Evolutionary conservation across 2,888 invertebrate species (phyloP).

Genomic region (Chrysomela aeneicollis): DNA sequence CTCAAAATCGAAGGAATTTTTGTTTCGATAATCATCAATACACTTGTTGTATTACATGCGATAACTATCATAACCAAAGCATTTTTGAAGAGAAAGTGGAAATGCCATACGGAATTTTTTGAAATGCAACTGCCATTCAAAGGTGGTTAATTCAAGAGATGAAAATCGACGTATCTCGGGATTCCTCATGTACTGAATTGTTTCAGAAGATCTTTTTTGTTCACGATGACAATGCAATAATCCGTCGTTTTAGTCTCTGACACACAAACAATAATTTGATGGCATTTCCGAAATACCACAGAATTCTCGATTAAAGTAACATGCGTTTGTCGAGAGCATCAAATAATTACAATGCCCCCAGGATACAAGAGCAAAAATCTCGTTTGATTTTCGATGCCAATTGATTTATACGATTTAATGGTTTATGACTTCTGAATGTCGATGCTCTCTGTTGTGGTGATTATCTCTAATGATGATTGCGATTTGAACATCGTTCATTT

Average conservation of each 20-base stretch:
- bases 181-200: no score
- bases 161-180: no score
- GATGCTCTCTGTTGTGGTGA: constrained; percentile 24
- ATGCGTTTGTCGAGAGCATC: not conserved
- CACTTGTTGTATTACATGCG: no score
- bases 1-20: no score
- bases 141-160: no score
- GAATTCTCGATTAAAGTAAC: not conserved
- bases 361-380: not conserved
- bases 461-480: constrained; percentile 24
- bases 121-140: no score
- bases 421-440: constrained; percentile 33
- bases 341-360: not conserved
- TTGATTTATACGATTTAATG: constrained; percentile 22
- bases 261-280: not conserved
- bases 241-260: not conserved
- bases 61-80: no score
- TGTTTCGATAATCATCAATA: no score
- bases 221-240: no score
- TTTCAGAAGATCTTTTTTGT: no score
- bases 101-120: no score
- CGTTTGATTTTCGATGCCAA: constrained; percentile 15
- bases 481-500: constrained; percentile 24
- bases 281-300: not conserved
- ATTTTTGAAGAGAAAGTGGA: no score